A percentile compares a stretch with the other conserved stretches of the same genome.
Evolutionary conservation across 2,888 invertebrate species (phyloP).

Genomic region (Pollenia labialis): DNA sequence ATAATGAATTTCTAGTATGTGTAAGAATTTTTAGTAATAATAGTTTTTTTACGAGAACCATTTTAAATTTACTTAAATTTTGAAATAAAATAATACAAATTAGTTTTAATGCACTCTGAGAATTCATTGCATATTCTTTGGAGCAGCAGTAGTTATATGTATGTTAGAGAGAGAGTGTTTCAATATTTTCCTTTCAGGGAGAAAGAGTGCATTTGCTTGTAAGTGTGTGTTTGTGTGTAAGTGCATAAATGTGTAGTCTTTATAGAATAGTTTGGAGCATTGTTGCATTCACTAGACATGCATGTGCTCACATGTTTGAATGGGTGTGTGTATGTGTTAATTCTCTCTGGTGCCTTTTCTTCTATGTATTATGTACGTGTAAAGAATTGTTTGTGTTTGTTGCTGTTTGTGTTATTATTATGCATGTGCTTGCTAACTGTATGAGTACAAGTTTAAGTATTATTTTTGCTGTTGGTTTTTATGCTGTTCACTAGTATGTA

Average conservation of each 20-base stretch:
- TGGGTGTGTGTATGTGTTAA: constrained; percentile 18
- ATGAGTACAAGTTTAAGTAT: constrained; percentile 56
- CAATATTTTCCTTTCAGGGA: background rate
- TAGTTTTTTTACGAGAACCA: background rate
- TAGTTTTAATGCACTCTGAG: constrained; percentile 55
- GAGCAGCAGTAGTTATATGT: background rate
- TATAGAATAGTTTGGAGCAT: constrained; percentile 42
- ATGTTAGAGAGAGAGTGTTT: constrained; percentile 38
- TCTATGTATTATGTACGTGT: constrained; percentile 31
- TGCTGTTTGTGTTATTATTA: constrained; percentile 38
- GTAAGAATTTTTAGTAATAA: background rate
- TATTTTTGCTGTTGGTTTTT: constrained; percentile 35
- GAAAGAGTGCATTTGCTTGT: constrained; percentile 14
- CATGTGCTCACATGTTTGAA: constrained; percentile 1
- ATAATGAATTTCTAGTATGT: background rate
- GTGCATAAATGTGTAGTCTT: constrained; percentile 6
- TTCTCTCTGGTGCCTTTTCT: constrained; percentile 47
- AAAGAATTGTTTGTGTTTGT: constrained; percentile 16
- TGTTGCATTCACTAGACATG: constrained; percentile 52
- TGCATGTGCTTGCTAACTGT: constrained; percentile 59
- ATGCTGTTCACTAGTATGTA: constrained; percentile 22
- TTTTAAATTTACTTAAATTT: background rate
- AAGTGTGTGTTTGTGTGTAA: constrained; percentile 11
- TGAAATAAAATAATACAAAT: background rate
- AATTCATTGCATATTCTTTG: constrained; percentile 19